These are phyloP conservation scores for Ciconia nigra DNA, from an alignment of 2,797 vertebrate genomes.

Conservation along the genomic window DNA sequence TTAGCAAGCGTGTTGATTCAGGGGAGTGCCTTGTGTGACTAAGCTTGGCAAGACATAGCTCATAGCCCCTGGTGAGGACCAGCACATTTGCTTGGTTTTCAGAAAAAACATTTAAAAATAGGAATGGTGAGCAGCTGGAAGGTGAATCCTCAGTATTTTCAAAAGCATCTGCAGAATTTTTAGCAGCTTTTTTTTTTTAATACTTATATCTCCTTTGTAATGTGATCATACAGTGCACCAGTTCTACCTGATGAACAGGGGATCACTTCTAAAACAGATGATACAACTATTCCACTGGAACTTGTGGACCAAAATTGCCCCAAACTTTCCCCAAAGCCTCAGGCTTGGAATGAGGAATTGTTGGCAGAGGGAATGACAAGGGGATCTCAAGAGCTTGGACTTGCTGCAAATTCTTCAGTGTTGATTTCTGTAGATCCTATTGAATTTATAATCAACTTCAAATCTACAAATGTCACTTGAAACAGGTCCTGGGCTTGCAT, in stretches of 20 bases:
- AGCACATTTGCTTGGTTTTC: background rate
- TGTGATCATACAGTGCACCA: background rate
- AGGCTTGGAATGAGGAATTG: background rate
- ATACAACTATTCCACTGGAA: background rate
- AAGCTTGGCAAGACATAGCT: background rate
- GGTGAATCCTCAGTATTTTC: background rate
- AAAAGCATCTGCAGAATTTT: background rate
- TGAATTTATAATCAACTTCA: background rate
- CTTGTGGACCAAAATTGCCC: background rate
- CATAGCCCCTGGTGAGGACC: fast-evolving
- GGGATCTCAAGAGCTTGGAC: background rate
- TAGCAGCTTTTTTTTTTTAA: background rate
- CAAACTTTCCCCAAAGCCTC: background rate
- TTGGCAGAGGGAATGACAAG: background rate
- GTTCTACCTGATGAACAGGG: background rate
- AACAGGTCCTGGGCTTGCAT: background rate
- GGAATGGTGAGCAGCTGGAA: background rate
- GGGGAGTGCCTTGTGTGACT: background rate
- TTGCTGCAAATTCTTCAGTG: background rate
- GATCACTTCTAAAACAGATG: background rate
- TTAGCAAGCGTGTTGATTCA: background rate
- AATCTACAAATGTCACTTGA: background rate
- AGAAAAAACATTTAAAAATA: background rate
- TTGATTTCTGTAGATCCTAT: background rate
- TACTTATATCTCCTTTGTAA: background rate